These are phyloP conservation scores for Sebastes baramenuke DNA, from an alignment of 2,797 vertebrate species.

Conservation along the genomic window DNA sequence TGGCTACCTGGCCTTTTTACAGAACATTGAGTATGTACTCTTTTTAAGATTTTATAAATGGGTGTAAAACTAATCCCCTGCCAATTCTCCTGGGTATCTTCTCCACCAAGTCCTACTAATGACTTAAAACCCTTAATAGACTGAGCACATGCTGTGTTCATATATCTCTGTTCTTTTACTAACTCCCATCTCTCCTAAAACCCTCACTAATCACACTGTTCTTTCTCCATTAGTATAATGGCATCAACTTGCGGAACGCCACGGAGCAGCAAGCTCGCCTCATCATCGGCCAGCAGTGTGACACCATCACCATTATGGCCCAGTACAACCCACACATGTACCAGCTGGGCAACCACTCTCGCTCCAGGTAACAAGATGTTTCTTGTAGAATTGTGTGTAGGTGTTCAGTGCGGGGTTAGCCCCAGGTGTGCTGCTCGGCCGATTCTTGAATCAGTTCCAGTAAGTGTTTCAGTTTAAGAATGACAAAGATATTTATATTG, in stretches of 20 bases:
- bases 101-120: neutral
- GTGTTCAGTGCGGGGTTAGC: neutral
- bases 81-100: neutral
- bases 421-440: neutral
- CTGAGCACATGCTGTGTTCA: neutral
- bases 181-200: neutral
- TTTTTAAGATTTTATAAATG: neutral
- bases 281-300: constrained; percentile 97
- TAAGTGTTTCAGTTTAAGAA: constrained; percentile 4
- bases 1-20: neutral
- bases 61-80: neutral
- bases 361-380: constrained; percentile 87
- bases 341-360: constrained; percentile 95
- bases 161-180: neutral
- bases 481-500: neutral
- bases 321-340: constrained; percentile 99
- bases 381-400: neutral
- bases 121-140: constrained; percentile 21
- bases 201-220: neutral
- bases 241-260: constrained; percentile 96
- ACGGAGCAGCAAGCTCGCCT: constrained; percentile 97
- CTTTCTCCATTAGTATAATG: constrained; percentile 87
- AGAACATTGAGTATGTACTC: neutral
- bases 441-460: neutral
- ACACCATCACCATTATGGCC: constrained; percentile 97